Conservation (phyloP, 2,113 vertebrate genomes). For the Maccullochella peelii region DNA sequence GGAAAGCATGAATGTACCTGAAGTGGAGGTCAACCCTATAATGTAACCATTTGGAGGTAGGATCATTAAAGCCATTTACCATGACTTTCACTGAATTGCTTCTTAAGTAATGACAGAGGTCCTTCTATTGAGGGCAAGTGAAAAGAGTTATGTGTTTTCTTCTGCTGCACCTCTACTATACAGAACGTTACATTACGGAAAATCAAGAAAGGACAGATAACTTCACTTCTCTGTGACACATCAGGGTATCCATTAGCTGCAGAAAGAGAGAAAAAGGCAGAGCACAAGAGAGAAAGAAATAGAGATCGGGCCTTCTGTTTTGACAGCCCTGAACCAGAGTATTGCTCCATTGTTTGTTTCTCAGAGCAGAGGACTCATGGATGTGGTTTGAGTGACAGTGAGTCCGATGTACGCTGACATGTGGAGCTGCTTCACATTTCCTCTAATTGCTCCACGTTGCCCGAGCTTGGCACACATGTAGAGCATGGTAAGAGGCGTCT, state of each 20-base stretch:
- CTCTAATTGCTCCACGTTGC: conserved; percentile 79
- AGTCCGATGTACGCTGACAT: conserved; percentile 69
- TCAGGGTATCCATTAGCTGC: conserved; percentile 70
- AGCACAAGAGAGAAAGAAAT: conserved; percentile 32
- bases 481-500: conserved; percentile 70
- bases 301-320: conserved; percentile 65
- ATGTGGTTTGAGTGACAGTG: conserved; percentile 79
- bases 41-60: conserved; percentile 69
- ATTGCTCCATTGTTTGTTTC: conserved; percentile 76
- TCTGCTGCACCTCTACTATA: conserved; percentile 45
- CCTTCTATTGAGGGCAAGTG: conserved; percentile 44
- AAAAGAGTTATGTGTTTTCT: conserved; percentile 52
- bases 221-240: conserved; percentile 60
- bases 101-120: conserved; percentile 68
- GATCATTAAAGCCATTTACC: conserved; percentile 76
- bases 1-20: conserved; percentile 51
- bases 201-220: conserved; percentile 59
- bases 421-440: conserved; percentile 77
- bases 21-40: conserved; percentile 74
- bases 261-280: conserved; percentile 25
- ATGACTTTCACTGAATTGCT: conserved; percentile 61
- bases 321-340: conserved; percentile 70
- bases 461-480: conserved; percentile 73
- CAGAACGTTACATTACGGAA: conserved; percentile 54
- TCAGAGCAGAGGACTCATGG: conserved; percentile 69